These are phyloP conservation scores for Ammodramus savannarum DNA, from an alignment of 2,113 vertebrate species.

Conservation along the genomic window DNA sequence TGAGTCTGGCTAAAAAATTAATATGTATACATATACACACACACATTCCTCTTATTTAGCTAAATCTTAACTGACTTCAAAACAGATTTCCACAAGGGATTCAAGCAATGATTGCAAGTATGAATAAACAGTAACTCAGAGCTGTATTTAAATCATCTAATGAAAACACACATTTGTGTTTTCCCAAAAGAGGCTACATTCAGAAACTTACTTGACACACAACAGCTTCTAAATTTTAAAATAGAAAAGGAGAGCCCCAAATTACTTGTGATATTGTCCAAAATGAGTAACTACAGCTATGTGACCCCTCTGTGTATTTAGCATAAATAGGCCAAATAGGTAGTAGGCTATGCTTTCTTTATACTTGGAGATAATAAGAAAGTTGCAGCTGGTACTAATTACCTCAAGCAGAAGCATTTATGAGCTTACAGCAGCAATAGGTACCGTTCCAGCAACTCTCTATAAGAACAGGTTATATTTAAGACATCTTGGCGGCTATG, in stretches of 20 bases:
- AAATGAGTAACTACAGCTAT: background rate
- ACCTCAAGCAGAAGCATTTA: background rate
- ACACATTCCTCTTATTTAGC: background rate
- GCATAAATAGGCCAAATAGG: background rate
- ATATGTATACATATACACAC: accelerated
- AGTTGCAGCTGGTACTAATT: background rate
- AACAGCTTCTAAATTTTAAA: background rate
- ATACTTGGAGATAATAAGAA: background rate
- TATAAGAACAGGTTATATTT: background rate
- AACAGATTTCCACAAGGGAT: background rate
- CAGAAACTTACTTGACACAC: background rate
- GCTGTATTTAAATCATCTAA: background rate
- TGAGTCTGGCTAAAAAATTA: background rate
- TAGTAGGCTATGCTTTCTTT: background rate
- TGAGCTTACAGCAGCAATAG: background rate
- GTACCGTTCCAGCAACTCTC: background rate
- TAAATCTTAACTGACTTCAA: background rate
- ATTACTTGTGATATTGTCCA: background rate
- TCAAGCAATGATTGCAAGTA: background rate
- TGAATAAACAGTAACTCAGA: background rate
- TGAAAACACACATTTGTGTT: background rate
- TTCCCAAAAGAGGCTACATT: background rate
- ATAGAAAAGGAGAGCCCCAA: background rate
- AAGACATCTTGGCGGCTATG: background rate
- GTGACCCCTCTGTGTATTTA: background rate